These are phyloP conservation scores for Belgica antarctica DNA, from an alignment of 2,888 invertebrate genomes.

Conservation along the genomic window DNA sequence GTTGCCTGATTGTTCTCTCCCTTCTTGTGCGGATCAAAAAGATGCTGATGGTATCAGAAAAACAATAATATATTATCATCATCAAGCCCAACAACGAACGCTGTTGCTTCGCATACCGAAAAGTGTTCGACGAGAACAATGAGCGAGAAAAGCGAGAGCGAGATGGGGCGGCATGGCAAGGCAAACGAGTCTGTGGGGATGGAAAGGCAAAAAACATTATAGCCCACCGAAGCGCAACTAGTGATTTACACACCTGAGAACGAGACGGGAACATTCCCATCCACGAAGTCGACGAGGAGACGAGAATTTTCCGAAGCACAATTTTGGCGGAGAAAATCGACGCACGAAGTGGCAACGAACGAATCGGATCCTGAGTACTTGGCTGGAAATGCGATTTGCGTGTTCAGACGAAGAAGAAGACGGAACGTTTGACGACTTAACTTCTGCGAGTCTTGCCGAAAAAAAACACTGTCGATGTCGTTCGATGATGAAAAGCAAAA, in stretches of 20 bases:
- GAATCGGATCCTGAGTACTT: not conserved
- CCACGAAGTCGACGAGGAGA: not conserved
- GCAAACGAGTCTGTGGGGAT: constrained; percentile 9
- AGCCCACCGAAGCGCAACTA: constrained; percentile 37
- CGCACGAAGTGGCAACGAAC: constrained; percentile 3
- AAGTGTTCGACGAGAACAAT: not conserved
- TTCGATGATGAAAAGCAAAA: not conserved
- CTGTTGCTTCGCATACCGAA: not conserved
- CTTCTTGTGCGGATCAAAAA: not conserved
- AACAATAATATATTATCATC: constrained; percentile 14
- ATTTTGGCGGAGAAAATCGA: constrained; percentile 4
- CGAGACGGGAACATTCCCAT: constrained; percentile 30
- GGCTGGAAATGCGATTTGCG: not conserved
- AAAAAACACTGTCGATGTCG: no score
- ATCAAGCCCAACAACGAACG: not conserved
- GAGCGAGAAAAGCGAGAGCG: not conserved
- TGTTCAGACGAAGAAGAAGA: not conserved
- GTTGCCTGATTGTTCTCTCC: constrained; percentile 2
- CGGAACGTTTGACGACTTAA: not conserved
- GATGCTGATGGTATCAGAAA: not conserved
- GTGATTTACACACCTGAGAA: constrained; percentile 37
- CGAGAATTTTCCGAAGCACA: constrained; percentile 27
- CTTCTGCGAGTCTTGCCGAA: not conserved
- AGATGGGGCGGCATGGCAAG: no score
- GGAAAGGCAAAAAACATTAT: constrained; percentile 32